phyloP scores from a whole-genome alignment of 2,888 invertebrate species.

The Taphrorychus bicolor region DNA sequence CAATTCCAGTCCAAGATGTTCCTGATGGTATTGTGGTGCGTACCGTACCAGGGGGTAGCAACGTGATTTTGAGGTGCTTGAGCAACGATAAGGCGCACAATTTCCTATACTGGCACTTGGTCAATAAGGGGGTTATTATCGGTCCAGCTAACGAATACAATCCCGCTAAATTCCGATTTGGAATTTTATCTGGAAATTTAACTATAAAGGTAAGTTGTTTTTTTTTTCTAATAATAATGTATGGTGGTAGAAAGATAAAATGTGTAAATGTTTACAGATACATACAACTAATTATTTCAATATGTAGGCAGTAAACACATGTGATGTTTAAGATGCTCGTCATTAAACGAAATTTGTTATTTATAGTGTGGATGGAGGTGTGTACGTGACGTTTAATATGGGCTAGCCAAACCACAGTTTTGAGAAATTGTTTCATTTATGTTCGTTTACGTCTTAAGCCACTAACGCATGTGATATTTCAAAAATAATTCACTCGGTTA shows the following conservation, averaged over 20 bases:
- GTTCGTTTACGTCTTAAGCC: background rate
- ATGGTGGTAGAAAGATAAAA: background rate
- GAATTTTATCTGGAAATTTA: conserved; percentile 72
- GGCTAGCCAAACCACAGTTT: no score
- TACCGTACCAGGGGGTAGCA: conserved; percentile 67
- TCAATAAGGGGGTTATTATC: conserved; percentile 63
- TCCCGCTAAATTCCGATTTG: conserved; percentile 71
- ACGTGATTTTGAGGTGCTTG: conserved; percentile 67
- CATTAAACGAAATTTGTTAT: no score
- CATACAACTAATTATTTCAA: no score
- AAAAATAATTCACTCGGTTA: background rate
- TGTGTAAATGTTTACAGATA: no score
- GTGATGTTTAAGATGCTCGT: no score
- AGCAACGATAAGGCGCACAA: conserved; percentile 72
- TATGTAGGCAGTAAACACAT: background rate
- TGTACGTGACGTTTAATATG: background rate
- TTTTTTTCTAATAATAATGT: no score
- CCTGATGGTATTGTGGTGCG: conserved; percentile 30
- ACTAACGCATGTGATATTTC: background rate
- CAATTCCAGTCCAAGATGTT: conserved; percentile 7
- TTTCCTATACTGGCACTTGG: conserved; percentile 73
- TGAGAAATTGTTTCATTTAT: no score
- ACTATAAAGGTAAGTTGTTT: conserved; percentile 66
- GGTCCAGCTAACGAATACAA: conserved; percentile 70
- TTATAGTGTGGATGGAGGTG: background rate